Evolutionary conservation across 2,888 invertebrate genomes (phyloP).

Genomic region (Ornithoptera priamus): DNA sequence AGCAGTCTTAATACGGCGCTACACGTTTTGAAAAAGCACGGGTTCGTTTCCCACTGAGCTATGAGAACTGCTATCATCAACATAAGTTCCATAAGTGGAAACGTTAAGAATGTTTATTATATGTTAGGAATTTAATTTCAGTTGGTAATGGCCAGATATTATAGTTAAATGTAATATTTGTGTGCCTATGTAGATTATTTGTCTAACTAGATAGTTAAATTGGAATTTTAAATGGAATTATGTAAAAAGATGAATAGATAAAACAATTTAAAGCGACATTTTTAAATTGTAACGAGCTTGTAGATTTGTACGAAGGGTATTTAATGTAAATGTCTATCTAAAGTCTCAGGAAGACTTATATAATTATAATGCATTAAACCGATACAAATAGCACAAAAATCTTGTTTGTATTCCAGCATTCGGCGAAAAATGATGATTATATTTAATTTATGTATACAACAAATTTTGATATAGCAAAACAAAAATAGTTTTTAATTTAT

Average conservation of each 20-base stretch:
- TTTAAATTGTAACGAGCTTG: conserved; percentile 57
- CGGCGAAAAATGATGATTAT: neutral
- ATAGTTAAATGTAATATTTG: conserved; percentile 55
- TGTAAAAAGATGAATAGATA: conserved; percentile 48
- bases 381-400: neutral
- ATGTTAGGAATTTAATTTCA: neutral
- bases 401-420: neutral
- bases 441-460: conserved; percentile 2
- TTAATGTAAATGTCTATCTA: conserved; percentile 18
- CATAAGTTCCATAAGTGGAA: too few relatives aligned
- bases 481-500: neutral
- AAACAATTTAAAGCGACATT: conserved; percentile 52
- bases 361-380: neutral
- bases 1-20: too few relatives aligned
- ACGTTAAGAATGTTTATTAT: too few relatives aligned
- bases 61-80: too few relatives aligned
- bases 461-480: neutral
- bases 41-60: too few relatives aligned
- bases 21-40: too few relatives aligned
- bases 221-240: conserved; percentile 46
- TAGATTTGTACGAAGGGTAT: conserved; percentile 44
- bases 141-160: conserved; percentile 10
- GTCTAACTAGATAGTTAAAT: conserved; percentile 62
- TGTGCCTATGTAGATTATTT: conserved; percentile 70
- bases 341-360: conserved; percentile 5